These are phyloP conservation scores for Epizoanthus fatuus DNA, from an alignment of 92 coral and sea anemone genomes.

Conservation along the genomic window DNA sequence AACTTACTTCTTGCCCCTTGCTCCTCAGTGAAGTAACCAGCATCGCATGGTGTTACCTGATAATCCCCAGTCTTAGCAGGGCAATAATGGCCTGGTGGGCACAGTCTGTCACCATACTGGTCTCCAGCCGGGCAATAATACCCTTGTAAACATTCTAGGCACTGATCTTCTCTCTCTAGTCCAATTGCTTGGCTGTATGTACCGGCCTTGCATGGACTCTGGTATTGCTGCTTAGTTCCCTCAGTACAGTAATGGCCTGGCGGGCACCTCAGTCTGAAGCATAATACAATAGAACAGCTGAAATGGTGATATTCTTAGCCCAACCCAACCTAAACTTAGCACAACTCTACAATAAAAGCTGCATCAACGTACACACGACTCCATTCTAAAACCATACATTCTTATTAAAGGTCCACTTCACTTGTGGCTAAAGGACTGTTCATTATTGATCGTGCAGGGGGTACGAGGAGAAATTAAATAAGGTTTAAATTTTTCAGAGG, in stretches of 20 bases:
- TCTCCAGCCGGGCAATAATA: conserved; percentile 94
- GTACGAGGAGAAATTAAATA: no score
- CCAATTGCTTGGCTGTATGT: conserved; percentile 81
- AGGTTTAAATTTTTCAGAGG: no score
- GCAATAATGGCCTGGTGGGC: conserved; percentile 93
- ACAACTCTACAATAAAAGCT: no score
- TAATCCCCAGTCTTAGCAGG: conserved; percentile 57
- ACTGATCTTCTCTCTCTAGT: conserved; percentile 86
- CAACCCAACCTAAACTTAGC: no score
- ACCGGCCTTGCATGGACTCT: conserved; percentile 88
- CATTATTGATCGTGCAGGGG: no score
- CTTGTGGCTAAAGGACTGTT: no score
- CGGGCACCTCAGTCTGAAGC: conserved; percentile 86
- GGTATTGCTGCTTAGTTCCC: conserved; percentile 84
- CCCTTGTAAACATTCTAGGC: conserved; percentile 78
- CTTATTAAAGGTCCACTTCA: no score
- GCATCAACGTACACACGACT: no score
- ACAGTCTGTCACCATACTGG: conserved; percentile 81
- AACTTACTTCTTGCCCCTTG: conserved; percentile 94
- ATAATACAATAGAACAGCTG: not conserved
- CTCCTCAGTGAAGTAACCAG: conserved; percentile 94
- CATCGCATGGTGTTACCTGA: conserved; percentile 64
- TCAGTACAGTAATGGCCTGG: conserved; percentile 93
- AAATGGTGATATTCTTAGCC: not conserved
- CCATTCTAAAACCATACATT: no score